Evolutionary conservation across 2,113 vertebrate species (phyloP).

Genomic region (Limnothrissa miodon): DNA sequence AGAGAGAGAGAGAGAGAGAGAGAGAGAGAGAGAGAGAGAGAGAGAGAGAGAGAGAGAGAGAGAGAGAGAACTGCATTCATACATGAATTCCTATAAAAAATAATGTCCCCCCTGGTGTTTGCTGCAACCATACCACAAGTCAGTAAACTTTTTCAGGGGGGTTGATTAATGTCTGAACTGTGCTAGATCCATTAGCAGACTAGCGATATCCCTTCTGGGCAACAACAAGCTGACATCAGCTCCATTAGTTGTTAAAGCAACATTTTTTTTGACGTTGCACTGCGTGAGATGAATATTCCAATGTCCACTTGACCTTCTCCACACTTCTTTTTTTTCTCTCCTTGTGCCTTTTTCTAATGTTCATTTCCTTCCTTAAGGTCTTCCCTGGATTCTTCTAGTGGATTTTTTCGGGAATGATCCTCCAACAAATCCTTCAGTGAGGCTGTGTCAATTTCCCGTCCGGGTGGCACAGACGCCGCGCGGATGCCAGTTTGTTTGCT

Average conservation of each 20-base stretch:
- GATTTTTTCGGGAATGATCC: conserved; percentile 5
- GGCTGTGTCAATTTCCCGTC: conserved; percentile 8
- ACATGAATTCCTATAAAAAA: conserved; percentile 18
- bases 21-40: conserved; percentile 3
- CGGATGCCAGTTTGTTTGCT: conserved; percentile 24
- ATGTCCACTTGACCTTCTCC: conserved; percentile 3
- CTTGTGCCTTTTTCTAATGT: background rate
- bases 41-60: background rate
- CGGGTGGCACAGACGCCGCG: background rate
- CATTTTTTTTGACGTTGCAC: background rate
- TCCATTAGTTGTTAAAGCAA: conserved; percentile 8
- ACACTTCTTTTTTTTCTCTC: background rate
- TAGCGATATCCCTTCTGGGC: conserved; percentile 6
- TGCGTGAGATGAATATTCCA: conserved; percentile 3
- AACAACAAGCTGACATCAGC: conserved; percentile 1
- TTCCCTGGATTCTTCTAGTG: conserved; percentile 13
- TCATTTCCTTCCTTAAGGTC: conserved; percentile 4
- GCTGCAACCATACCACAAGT: conserved; percentile 15
- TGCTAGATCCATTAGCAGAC: conserved; percentile 12
- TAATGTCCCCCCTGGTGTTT: conserved; percentile 15
- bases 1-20: background rate
- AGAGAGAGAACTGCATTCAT: background rate
- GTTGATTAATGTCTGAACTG: conserved; percentile 17
- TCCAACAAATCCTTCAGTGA: conserved; percentile 13
- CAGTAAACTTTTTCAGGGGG: conserved; percentile 10